These are phyloP conservation scores for Naso thynnoides DNA, from an alignment of 2,797 vertebrate species.

Conservation along the genomic window DNA sequence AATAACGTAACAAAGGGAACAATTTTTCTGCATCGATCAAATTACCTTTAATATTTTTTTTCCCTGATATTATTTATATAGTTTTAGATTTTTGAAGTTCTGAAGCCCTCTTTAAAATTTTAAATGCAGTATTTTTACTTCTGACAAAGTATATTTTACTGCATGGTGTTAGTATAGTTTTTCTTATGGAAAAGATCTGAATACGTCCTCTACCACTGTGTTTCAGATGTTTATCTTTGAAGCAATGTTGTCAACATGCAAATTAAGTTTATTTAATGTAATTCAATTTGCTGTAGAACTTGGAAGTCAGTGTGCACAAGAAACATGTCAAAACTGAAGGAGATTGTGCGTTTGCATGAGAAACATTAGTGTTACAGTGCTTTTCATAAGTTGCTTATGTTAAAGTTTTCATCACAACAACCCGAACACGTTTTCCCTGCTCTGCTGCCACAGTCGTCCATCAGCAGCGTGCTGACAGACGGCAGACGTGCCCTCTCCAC, in stretches of 20 bases:
- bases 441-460: constrained; percentile 58
- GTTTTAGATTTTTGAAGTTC: no score
- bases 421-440: constrained; percentile 37
- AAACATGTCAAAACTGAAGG: not conserved
- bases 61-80: not conserved
- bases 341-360: not conserved
- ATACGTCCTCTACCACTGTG: not conserved
- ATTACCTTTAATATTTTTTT: not conserved
- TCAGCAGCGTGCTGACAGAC: constrained; percentile 80
- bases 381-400: constrained; percentile 6
- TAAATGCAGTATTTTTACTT: not conserved
- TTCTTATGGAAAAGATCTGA: not conserved
- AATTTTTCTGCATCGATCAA: not conserved
- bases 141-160: not conserved
- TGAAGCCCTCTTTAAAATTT: no score
- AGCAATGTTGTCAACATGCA: not conserved
- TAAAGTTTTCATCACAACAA: constrained; percentile 46
- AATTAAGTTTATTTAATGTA: not conserved
- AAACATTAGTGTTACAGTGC: not conserved
- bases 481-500: constrained; percentile 73
- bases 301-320: not conserved
- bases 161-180: not conserved
- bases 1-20: not conserved
- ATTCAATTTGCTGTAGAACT: not conserved
- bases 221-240: not conserved